Base-by-base conservation (phyloP, 1,140 invertebrate genomes). In the Eumaeus atala region DNA sequence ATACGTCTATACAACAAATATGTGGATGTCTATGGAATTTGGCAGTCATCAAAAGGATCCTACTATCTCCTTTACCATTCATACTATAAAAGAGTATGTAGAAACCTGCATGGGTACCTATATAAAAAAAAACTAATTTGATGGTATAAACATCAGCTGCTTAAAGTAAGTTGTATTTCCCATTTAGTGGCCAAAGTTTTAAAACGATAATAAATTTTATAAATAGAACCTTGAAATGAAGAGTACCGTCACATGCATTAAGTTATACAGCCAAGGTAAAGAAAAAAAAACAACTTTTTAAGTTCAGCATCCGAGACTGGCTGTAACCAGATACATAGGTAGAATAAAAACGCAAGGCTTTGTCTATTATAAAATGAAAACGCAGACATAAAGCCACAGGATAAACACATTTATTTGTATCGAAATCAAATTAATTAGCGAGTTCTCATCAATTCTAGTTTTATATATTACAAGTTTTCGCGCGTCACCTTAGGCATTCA, bases 341-440 rank as follows among this genome's bases (percentile, higher is more conserved):
- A 50, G 34, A 50, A 50, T 50, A 65, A 61, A 55, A 64, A 65
- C 57, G 50, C 50, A 17, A 44, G 40, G 55, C 50, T 47, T 54
- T 36, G 58, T 55, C 53, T 55, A 51, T 62, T 62, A 53, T 61
- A 61, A 61, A 56, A 56, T 56, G 47, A 56, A 54, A 51, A 33
- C 38, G 18, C 21, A 48, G 57, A 54, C 16, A 9, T 16, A 44
- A 44, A 14, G 0, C 7, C n/a, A 14, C 14, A 16, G 1, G 7
- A 16, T 17, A 16, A 9, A 5, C 14, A 14, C 6, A 6, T 14
- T 16, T 16, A 12, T 12, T 12, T 44, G 9, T n/a, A 9, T n/a
- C n/a, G 1, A n/a, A 17, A 44, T 8, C 9, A 16, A 3, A 18
- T 44, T 9, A 44, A 18, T 38, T 40, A 40, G 34, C 10, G 14